Percentiles rank a stretch among this genome's conserved stretches.
Conservation (phyloP, 2,888 invertebrate species). For the Fragum whitleyi region DNA sequence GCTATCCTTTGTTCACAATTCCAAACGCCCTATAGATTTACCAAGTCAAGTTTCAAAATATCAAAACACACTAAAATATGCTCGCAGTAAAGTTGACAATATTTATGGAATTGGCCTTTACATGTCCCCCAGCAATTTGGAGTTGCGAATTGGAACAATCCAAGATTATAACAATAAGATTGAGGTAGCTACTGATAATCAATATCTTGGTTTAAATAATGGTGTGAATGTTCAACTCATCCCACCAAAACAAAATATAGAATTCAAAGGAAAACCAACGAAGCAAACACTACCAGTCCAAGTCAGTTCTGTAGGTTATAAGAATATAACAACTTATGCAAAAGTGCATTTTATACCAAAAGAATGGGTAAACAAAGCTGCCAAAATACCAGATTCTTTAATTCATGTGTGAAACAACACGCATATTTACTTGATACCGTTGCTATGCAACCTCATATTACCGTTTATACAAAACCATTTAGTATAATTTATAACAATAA, state of each 20-base stretch:
- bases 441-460: conserved; percentile 11
- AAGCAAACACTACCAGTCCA: conserved; percentile 17
- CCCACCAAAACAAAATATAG: conserved; percentile 30
- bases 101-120: conserved; percentile 34
- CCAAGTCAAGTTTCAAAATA: conserved; percentile 35
- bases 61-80: conserved; percentile 36
- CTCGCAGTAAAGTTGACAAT: conserved; percentile 41
- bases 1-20: no score
- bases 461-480: conserved; percentile 12
- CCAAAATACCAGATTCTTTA: background rate
- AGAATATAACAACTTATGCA: conserved; percentile 16
- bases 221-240: conserved; percentile 21
- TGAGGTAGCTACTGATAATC: conserved; percentile 29
- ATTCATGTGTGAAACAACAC: conserved; percentile 6
- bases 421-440: background rate
- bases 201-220: conserved; percentile 31
- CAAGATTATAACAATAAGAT: no score
- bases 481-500: background rate
- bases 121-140: conserved; percentile 40
- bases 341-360: conserved; percentile 16
- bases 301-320: background rate
- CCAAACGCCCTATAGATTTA: no score
- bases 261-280: conserved; percentile 32
- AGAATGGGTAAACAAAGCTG: background rate
- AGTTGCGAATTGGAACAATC: no score